phyloP scores from a whole-genome alignment of 1,140 invertebrate species.

The Episyrphus balteatus region DNA sequence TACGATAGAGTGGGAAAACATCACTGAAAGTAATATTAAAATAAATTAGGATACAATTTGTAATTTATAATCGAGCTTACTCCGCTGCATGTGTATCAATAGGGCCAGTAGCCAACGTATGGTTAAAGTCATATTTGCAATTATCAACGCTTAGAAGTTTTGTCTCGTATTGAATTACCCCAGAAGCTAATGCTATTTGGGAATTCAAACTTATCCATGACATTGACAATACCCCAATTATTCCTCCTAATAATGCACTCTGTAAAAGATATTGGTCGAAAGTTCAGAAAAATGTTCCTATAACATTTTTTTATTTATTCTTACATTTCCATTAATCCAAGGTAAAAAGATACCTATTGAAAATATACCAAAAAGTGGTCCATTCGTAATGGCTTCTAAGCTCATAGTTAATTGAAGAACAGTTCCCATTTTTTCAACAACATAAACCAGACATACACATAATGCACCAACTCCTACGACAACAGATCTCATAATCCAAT shows the following conservation, averaged over 20 bases:
- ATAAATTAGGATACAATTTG: neutral
- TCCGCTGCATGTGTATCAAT: constrained; percentile 9
- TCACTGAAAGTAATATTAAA: constrained; percentile 27
- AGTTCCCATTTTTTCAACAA: constrained; percentile 46
- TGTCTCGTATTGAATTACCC: constrained; percentile 45
- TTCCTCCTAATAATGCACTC: constrained; percentile 62
- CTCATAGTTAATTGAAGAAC: constrained; percentile 40
- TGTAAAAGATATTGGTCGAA: constrained; percentile 21
- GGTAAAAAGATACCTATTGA: constrained; percentile 63
- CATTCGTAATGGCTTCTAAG: constrained; percentile 52
- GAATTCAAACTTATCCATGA: constrained; percentile 73
- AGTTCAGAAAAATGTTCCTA: neutral
- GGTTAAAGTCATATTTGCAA: constrained; percentile 49
- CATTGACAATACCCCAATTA: constrained; percentile 53
- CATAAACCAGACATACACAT: constrained; percentile 43
- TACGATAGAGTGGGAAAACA: constrained; percentile 46
- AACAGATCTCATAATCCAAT: constrained; percentile 45
- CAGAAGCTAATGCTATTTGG: constrained; percentile 57
- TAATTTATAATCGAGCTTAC: constrained; percentile 4
- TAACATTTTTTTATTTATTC: constrained; percentile 1
- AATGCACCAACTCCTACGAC: constrained; percentile 43
- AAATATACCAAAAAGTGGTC: constrained; percentile 64
- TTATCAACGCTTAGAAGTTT: constrained; percentile 56
- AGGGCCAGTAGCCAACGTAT: neutral
- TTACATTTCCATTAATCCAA: constrained; percentile 52